Conservation (phyloP, 1,140 invertebrate species). For the Eumeta japonica region DNA sequence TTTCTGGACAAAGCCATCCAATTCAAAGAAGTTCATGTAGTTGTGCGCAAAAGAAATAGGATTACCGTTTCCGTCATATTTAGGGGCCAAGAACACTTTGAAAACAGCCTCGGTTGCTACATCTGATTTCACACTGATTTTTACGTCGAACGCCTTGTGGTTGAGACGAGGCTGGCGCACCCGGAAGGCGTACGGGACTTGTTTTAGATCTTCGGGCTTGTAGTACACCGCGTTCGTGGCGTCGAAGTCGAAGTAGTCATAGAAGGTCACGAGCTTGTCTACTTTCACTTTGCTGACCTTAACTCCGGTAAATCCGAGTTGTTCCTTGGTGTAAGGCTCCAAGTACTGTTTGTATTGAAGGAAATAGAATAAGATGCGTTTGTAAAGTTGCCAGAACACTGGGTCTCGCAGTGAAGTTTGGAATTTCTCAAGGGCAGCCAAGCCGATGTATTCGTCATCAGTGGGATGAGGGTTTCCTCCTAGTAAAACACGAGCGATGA, state of each 20-base stretch:
- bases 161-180: conserved; percentile 53
- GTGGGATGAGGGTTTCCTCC: conserved; percentile 27
- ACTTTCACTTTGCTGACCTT: conserved; percentile 58
- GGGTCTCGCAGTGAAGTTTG: conserved; percentile 53
- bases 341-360: conserved; percentile 46
- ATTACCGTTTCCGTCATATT: conserved; percentile 54
- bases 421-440: conserved; percentile 44
- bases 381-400: conserved; percentile 58
- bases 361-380: conserved; percentile 58
- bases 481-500: conserved; percentile 49
- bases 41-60: conserved; percentile 59
- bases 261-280: conserved; percentile 55
- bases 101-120: conserved; percentile 9
- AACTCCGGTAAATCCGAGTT: conserved; percentile 60
- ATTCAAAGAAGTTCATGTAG: conserved; percentile 63
- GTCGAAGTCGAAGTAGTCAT: conserved; percentile 51
- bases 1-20: conserved; percentile 69
- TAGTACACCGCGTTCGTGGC: conserved; percentile 36
- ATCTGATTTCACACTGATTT: conserved; percentile 10
- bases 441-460: conserved; percentile 16
- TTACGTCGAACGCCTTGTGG: conserved; percentile 45
- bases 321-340: conserved; percentile 43
- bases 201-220: conserved; percentile 12
- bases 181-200: conserved; percentile 8
- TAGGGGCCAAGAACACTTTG: conserved; percentile 16